Evolutionary conservation across 2,797 vertebrate species (phyloP).

Genomic region (Scolopax rusticola): DNA sequence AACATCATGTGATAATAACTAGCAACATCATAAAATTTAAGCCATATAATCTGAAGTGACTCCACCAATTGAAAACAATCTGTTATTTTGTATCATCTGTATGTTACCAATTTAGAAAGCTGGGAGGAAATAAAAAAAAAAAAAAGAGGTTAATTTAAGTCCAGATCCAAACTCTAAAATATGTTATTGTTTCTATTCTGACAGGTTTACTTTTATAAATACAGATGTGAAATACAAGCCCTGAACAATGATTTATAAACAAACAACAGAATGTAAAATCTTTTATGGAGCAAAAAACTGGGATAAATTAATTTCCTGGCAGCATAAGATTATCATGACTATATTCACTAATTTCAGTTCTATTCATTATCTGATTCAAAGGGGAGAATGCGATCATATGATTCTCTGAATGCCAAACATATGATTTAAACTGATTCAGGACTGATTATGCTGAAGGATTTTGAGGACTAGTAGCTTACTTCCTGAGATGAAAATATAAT

Average conservation of each 20-base stretch:
- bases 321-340: not conserved
- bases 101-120: constrained; percentile 21
- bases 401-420: not conserved
- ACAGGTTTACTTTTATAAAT: not conserved
- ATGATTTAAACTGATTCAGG: not conserved
- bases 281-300: not conserved
- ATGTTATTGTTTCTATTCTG: not conserved
- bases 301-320: not conserved
- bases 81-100: constrained; percentile 12
- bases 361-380: not conserved
- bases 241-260: not conserved
- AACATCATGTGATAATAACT: constrained; percentile 29
- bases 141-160: not conserved
- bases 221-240: not conserved
- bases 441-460: not conserved
- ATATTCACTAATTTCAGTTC: not conserved
- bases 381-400: not conserved
- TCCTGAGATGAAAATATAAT: not conserved
- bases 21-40: constrained; percentile 24
- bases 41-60: constrained; percentile 5
- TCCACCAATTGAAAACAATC: constrained; percentile 40
- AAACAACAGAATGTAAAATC: not conserved
- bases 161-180: not conserved
- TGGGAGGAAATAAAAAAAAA: not conserved
- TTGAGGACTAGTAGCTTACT: not conserved